Percentiles rank a stretch among this genome's conserved stretches.
Evolutionary conservation across 2,797 vertebrate species (phyloP).

Genomic region (Phrynocephalus forsythii): DNA sequence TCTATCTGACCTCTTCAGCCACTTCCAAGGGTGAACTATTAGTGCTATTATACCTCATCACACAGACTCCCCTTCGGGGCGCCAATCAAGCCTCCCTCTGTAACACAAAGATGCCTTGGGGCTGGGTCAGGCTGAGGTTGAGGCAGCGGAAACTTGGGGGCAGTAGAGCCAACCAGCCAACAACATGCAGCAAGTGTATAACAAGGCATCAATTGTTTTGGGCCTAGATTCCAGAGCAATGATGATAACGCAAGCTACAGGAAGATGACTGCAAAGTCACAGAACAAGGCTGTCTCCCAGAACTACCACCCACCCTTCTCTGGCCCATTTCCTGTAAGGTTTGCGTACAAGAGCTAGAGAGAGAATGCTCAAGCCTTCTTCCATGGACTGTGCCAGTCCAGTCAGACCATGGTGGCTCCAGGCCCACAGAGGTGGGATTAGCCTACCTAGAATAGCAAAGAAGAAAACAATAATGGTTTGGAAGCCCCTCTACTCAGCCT

Average conservation of each 20-base stretch:
- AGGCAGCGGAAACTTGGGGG: conserved; percentile 40
- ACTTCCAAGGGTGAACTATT: not conserved
- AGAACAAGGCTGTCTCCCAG: not conserved
- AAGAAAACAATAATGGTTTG: not conserved
- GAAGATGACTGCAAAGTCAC: not conserved
- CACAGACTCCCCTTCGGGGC: not conserved
- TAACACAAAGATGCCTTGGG: not conserved
- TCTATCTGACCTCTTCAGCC: not conserved
- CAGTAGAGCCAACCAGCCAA: not conserved
- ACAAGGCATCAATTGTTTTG: conserved; percentile 35
- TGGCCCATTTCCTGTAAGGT: not conserved
- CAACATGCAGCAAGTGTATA: not conserved
- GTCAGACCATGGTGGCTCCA: not conserved
- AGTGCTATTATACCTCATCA: not conserved
- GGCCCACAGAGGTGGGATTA: not conserved
- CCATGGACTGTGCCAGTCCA: not conserved
- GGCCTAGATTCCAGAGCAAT: conserved; percentile 30
- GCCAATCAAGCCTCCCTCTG: conserved; percentile 9
- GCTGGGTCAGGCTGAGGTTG: conserved; percentile 21
- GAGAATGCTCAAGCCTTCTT: not conserved
- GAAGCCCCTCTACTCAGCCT: not conserved
- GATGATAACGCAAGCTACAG: not conserved
- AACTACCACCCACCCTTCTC: not conserved
- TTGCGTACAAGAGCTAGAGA: too few relatives aligned
- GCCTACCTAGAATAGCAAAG: not conserved